Conservation (phyloP, 2,113 vertebrate species). For the Colistium nudipinnis region DNA sequence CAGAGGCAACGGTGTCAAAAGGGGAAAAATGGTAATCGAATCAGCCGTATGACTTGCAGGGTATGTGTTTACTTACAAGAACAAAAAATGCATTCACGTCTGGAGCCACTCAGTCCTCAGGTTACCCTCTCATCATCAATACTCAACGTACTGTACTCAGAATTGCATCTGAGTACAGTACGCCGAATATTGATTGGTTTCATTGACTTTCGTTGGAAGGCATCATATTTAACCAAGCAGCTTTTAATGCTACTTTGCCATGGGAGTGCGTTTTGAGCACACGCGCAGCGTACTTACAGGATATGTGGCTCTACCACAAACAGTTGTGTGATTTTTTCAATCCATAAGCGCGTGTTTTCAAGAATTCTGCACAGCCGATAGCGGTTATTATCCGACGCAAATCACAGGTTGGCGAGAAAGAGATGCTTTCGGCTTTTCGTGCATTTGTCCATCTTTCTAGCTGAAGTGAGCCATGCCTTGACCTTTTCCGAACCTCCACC, state of each 20-base stretch:
- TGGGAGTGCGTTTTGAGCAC: not conserved
- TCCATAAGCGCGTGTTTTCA: no score
- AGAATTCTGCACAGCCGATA: not conserved
- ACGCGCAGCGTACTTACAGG: not conserved
- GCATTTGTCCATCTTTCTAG: not conserved
- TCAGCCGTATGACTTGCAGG: no score
- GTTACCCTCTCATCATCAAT: not conserved
- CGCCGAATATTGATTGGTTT: conserved; percentile 3
- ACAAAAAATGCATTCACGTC: not conserved
- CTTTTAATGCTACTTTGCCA: not conserved
- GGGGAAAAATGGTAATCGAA: not conserved
- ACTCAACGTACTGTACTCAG: no score
- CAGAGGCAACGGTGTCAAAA: not conserved
- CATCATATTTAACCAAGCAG: not conserved
- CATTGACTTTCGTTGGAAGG: conserved; percentile 1
- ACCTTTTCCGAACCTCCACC: conserved; percentile 3
- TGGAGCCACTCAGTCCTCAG: not conserved
- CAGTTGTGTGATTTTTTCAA: no score
- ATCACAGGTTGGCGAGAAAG: not conserved
- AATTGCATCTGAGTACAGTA: not conserved
- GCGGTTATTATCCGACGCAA: not conserved
- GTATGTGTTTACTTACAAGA: no score
- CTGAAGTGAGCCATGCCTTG: not conserved
- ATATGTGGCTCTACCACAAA: not conserved
- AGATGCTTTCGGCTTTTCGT: not conserved